Percentiles rank a stretch among this genome's conserved stretches.
phyloP scores from a whole-genome alignment of 2,888 invertebrate genomes.

The Cheiracanthium punctorium region DNA sequence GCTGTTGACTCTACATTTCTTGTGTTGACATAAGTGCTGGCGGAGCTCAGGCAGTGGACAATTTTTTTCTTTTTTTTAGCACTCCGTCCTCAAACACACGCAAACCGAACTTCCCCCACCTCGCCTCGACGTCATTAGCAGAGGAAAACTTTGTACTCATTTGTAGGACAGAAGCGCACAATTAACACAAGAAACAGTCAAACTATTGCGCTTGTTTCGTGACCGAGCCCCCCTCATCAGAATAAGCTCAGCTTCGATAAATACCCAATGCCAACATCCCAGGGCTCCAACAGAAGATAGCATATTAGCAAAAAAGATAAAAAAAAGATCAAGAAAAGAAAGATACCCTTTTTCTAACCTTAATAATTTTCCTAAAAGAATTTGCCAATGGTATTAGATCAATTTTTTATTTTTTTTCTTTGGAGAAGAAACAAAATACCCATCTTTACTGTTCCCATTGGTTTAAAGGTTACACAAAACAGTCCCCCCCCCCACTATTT shows the following conservation, averaged over 20 bases:
- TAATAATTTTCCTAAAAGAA: constrained; percentile 56
- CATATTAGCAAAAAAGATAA: constrained; percentile 29
- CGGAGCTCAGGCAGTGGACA: constrained; percentile 67
- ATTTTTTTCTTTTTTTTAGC: constrained; percentile 63
- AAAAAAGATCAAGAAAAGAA: constrained; percentile 24
- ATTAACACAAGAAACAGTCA: constrained; percentile 69
- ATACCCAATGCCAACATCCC: constrained; percentile 70
- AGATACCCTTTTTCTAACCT: constrained; percentile 47
- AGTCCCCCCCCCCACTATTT: constrained; percentile 41
- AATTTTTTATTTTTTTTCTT: too few species aligned
- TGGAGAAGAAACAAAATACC: constrained; percentile 49
- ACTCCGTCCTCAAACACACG: constrained; percentile 67
- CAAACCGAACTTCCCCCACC: constrained; percentile 38
- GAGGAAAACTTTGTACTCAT: constrained; percentile 68
- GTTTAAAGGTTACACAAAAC: constrained; percentile 66
- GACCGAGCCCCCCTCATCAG: constrained; percentile 35
- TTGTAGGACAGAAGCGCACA: constrained; percentile 65
- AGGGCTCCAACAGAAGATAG: constrained; percentile 27
- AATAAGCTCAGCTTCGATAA: constrained; percentile 57
- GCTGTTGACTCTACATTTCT: constrained; percentile 70
- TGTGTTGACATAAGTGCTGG: constrained; percentile 69
- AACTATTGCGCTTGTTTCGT: constrained; percentile 54
- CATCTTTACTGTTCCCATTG: constrained; percentile 63
- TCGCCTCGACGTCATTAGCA: constrained; percentile 63
- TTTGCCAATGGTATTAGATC: constrained; percentile 65